A percentile compares a stretch with the other conserved stretches of the same genome.
These are phyloP conservation scores for Plagodis pulveraria DNA, from an alignment of 2,888 invertebrate genomes.

Conservation along the genomic window DNA sequence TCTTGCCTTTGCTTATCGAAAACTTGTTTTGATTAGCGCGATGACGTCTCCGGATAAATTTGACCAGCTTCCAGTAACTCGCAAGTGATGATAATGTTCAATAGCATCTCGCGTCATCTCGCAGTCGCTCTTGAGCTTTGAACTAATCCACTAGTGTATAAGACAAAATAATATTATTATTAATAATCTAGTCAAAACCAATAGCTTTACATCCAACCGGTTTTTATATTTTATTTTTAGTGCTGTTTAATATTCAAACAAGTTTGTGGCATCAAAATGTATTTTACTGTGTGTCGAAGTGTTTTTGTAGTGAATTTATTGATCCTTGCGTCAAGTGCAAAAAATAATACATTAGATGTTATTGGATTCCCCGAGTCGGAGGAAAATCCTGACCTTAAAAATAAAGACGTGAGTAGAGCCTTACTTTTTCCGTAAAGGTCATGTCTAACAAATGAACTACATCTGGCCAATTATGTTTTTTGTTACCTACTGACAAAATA, in stretches of 20 bases:
- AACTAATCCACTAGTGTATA: conserved; percentile 36
- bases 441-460: no score
- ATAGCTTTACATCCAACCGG: no score
- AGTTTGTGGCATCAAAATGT: conserved; percentile 6
- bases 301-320: conserved; percentile 44
- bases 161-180: background rate
- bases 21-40: conserved; percentile 62
- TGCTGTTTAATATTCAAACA: no score
- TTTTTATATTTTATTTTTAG: background rate
- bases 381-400: conserved; percentile 61
- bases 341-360: conserved; percentile 48
- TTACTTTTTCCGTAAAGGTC: no score
- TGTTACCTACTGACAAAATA: no score
- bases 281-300: conserved; percentile 19
- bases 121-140: conserved; percentile 49
- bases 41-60: conserved; percentile 50
- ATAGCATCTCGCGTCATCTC: conserved; percentile 40
- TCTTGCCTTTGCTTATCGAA: conserved; percentile 48
- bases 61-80: conserved; percentile 41
- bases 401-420: conserved; percentile 64
- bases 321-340: conserved; percentile 43
- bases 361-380: conserved; percentile 76
- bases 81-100: background rate
- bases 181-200: no score
- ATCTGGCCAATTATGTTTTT: no score